Percentiles rank a stretch among this genome's conserved stretches.
phyloP scores from a whole-genome alignment of 2,888 invertebrate genomes.

The Nebria brevicollis region DNA sequence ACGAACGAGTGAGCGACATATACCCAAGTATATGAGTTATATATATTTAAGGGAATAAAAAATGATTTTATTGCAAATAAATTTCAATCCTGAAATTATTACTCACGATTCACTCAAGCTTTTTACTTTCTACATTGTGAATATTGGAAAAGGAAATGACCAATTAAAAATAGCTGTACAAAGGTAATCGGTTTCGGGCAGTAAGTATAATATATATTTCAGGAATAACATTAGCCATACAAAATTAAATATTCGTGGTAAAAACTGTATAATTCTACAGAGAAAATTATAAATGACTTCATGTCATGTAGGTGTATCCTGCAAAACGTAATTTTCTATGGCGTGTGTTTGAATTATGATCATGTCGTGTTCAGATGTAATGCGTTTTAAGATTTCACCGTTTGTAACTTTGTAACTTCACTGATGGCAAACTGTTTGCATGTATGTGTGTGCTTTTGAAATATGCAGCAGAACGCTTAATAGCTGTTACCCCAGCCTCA shows the following conservation, averaged over 20 bases:
- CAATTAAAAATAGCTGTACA: too few species aligned
- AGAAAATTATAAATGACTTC: background rate
- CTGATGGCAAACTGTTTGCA: background rate
- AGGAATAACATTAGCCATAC: background rate
- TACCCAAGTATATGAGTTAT: too few species aligned
- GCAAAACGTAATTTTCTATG: background rate
- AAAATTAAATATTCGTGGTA: background rate
- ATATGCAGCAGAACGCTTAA: constrained; percentile 17
- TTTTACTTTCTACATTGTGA: too few species aligned
- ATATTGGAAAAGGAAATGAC: too few species aligned
- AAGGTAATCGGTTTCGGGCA: too few species aligned
- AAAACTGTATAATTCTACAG: background rate
- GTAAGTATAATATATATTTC: background rate
- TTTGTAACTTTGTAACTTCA: background rate
- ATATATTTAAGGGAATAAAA: too few species aligned
- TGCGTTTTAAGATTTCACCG: constrained; percentile 8
- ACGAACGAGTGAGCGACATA: too few species aligned
- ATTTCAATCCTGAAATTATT: too few species aligned
- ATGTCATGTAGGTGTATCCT: background rate
- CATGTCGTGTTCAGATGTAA: constrained; percentile 26
- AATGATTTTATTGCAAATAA: too few species aligned
- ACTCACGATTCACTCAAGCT: too few species aligned
- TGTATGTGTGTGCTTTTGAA: constrained; percentile 1
- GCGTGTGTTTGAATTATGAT: constrained; percentile 21
- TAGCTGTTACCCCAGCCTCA: constrained; percentile 9